Base-by-base conservation (phyloP, 2,113 vertebrate genomes). In the Etia nguti region DNA sequence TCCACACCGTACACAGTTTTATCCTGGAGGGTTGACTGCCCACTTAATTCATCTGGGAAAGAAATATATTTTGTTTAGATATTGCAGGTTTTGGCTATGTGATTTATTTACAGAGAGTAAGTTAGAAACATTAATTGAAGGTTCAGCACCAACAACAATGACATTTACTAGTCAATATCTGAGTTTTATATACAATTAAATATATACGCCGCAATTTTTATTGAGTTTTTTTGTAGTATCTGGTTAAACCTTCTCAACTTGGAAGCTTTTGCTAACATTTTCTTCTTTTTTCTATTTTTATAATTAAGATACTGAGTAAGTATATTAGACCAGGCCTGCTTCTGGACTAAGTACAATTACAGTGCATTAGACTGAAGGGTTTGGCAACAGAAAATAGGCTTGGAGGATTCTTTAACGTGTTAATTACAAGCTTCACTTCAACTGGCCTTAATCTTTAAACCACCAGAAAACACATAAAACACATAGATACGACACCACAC, bases 1-100 rank as follows among this genome's bases (percentile, higher is more conserved):
- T 99, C 98, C 90, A 99, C 98, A 5, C 98, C 98, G 55, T 99
- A 99, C 86, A 99, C 97, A 12, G 97, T 97, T 95, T 97, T 98
- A 91, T 98, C 97, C 89, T 97, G 95, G 75, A 98, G 89, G 10
- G 94, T 97, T 13, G 96, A 81, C 84, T 94, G 96, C 10, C 96
- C 96, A 22, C 90, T 96, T 82, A 97, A 96, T 79, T 98, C 97
- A 93, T 98, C 98, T 99, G 87, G 46, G 85, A 34, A 85, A 26
- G 6, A 77, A 20, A 31, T 13, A 0, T 8, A 31, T 50, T 77
- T 60, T 8, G 4, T 60, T 48, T 13, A 10, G 38, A 10, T 34
- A 15, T 56, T 8, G 50, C 2, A 16, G 2, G 10, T 52, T 80
- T 12, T 31, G 57, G 18, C 36, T 46, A 15, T 62, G 31, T 26